phyloP scores from a whole-genome alignment of 2,797 vertebrate genomes.

The Fundulus diaphanus region DNA sequence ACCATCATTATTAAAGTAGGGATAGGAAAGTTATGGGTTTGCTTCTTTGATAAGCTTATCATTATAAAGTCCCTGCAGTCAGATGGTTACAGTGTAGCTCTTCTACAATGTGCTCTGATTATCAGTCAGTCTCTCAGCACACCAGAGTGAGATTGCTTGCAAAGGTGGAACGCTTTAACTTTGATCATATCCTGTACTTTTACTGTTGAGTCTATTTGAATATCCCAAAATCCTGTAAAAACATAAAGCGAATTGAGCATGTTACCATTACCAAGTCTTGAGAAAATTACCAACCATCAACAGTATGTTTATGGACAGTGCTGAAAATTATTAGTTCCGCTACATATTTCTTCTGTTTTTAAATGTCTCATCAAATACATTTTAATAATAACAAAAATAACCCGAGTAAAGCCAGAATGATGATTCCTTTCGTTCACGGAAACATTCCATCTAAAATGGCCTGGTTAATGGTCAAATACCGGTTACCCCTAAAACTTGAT shows the following conservation, averaged over 20 bases:
- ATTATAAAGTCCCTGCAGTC: not conserved
- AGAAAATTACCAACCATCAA: not conserved
- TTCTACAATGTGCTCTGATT: not conserved
- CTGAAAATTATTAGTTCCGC: not conserved
- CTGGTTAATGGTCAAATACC: not conserved
- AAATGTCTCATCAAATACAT: not conserved
- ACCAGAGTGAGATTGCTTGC: not conserved
- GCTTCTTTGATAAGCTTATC: not conserved
- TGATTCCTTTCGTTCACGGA: not conserved
- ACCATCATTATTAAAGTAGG: not conserved
- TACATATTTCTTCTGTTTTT: not conserved
- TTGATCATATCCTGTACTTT: not conserved
- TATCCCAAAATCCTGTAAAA: not conserved
- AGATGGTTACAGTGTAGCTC: constrained; percentile 3
- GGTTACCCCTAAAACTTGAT: not conserved
- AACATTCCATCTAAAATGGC: not conserved
- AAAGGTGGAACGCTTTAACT: not conserved
- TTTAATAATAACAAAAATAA: not conserved
- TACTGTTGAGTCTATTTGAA: not conserved
- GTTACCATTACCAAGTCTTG: not conserved
- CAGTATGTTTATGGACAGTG: not conserved
- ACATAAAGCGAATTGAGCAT: not conserved
- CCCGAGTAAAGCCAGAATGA: not conserved
- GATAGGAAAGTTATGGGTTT: constrained; percentile 1
- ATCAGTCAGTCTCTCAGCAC: not conserved